Evolutionary conservation across 2,797 vertebrate genomes (phyloP).

Genomic region (Leontopithecus rosalia): DNA sequence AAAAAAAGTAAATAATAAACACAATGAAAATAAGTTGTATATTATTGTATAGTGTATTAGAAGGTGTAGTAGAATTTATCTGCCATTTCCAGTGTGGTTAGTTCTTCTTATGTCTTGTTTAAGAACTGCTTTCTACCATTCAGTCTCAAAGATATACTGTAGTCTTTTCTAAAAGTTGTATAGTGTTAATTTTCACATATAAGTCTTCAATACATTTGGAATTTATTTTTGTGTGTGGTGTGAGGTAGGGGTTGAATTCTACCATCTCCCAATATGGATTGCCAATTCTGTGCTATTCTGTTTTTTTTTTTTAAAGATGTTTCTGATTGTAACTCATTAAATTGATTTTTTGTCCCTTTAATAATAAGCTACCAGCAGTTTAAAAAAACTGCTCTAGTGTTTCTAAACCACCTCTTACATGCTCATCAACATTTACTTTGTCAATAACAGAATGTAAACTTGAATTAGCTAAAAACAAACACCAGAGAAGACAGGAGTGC

Average conservation of each 20-base stretch:
- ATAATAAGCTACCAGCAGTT: background rate
- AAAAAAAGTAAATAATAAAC: background rate
- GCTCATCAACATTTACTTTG: background rate
- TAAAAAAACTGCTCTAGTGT: background rate
- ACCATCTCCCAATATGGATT: background rate
- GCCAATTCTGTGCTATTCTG: background rate
- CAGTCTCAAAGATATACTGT: background rate
- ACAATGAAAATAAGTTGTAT: background rate
- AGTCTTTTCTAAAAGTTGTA: background rate
- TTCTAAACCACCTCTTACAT: background rate
- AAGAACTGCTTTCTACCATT: background rate
- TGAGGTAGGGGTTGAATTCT: background rate
- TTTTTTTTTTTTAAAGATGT: background rate
- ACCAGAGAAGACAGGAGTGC: background rate
- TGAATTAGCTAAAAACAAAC: background rate
- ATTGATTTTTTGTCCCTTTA: background rate
- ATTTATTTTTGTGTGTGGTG: background rate
- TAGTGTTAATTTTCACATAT: slow-evolving; percentile 1
- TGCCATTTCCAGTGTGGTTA: background rate
- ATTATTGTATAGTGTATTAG: background rate
- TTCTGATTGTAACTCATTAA: background rate
- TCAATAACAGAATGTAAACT: background rate
- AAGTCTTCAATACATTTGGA: background rate
- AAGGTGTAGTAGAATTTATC: background rate
- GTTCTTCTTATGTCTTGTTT: background rate